Evolutionary conservation across 2,888 invertebrate genomes (phyloP).

Genomic region (Chrysomela aeneicollis): DNA sequence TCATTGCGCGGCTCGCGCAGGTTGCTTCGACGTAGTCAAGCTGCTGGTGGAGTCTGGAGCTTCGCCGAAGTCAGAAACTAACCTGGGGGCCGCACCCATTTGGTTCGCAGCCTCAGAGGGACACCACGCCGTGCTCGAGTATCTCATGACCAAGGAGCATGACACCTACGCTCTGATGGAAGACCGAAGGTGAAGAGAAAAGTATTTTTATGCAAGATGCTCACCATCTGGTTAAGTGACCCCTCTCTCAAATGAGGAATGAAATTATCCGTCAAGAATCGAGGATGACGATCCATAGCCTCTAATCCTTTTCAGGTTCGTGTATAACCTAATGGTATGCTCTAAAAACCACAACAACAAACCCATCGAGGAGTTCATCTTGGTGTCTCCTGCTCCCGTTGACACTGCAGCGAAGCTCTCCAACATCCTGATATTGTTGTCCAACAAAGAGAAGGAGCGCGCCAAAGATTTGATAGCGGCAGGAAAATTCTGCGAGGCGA

Average conservation of each 20-base stretch:
- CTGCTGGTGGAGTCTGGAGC: conserved; percentile 95
- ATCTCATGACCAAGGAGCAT: conserved; percentile 96
- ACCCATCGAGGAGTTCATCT: conserved; percentile 96
- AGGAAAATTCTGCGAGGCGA: conserved; percentile 94
- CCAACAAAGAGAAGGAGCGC: conserved; percentile 96
- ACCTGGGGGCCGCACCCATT: conserved; percentile 95
- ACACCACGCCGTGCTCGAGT: conserved; percentile 94
- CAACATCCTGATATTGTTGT: conserved; percentile 86
- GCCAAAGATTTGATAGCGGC: conserved; percentile 96
- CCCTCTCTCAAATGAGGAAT: too few relatives aligned
- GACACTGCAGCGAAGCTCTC: conserved; percentile 98
- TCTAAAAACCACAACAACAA: conserved; percentile 95
- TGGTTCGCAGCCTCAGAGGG: conserved; percentile 99
- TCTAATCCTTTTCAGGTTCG: conserved; percentile 71
- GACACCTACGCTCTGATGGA: conserved; percentile 98
- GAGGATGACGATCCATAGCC: too few relatives aligned
- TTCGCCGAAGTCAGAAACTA: conserved; percentile 93
- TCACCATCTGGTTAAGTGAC: too few relatives aligned
- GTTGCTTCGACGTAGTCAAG: conserved; percentile 93
- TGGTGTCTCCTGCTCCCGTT: conserved; percentile 99
- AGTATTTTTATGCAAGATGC: too few relatives aligned
- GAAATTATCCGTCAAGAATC: too few relatives aligned
- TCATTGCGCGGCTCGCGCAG: conserved; percentile 94
- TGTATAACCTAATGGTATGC: conserved; percentile 98
- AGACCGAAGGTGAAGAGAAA: conserved; percentile 77